Evolutionary conservation across 2,113 vertebrate genomes (phyloP).

Genomic region (Conger conger): DNA sequence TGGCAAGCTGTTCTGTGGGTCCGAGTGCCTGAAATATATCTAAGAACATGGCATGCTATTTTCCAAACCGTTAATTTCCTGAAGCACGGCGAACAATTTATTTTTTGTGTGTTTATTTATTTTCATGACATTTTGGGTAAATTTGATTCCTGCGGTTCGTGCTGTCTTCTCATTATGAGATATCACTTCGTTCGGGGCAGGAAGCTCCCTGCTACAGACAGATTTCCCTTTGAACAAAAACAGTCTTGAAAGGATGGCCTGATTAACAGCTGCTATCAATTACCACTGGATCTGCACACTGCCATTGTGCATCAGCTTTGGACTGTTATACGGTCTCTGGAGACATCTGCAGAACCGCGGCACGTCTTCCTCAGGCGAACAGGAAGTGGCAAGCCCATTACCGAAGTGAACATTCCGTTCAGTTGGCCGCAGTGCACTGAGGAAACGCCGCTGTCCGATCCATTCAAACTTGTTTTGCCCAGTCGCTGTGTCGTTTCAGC

Average conservation of each 20-base stretch:
- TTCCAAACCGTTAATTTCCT: neutral
- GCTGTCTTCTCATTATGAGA: neutral
- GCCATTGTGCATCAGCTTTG: neutral
- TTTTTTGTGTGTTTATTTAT: neutral
- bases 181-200: neutral
- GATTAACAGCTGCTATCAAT: constrained; percentile 6
- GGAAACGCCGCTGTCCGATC: neutral
- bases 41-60: neutral
- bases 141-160: neutral
- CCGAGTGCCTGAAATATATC: neutral
- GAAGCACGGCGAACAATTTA: neutral
- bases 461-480: neutral
- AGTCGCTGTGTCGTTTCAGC: neutral
- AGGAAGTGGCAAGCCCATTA: neutral
- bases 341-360: neutral
- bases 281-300: neutral
- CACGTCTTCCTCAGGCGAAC: neutral
- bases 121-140: neutral
- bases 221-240: neutral
- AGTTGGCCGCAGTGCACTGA: neutral
- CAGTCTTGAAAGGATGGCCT: neutral
- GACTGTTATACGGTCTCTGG: neutral
- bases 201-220: neutral
- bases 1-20: neutral
- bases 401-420: neutral